Evolutionary conservation across 2,888 invertebrate species (phyloP), one percentile per base, ranked within the genome.

Genomic region (Meganola albula): DNA sequence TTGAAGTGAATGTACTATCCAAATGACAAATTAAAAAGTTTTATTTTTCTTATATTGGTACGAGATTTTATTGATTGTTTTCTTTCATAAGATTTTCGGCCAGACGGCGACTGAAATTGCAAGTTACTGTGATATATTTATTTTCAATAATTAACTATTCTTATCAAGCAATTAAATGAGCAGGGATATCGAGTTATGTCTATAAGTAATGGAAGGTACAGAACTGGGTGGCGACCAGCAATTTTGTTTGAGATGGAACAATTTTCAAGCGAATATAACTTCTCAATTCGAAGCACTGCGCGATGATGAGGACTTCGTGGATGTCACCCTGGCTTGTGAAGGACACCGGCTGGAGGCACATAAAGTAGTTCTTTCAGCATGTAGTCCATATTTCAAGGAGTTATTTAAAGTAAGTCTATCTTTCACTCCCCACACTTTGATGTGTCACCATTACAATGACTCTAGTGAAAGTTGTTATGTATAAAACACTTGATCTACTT

Each of bases 231-330:
- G 89, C 77, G 92, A 92, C 87, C 94, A 94, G 88, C 93, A 93
- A 88, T 94, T 93, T 87, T 94, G 94, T 89, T 90, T 94, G 84
- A 90, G 93, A 87, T 94, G 94, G 94, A 94, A 94, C 88, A 93
- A 94, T 88, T 93, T 92, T 88, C 93, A 93, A 88, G 92, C 93
- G 56, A 94, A 94, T 86, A 92, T 94, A 78, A 92, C 93, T 69
- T 92, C 93, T 76, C 93, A 94, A 80, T 93, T 94, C 87, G 93
- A 93, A 87, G 90, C 92, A 68, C 88, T 94, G 67, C 89, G 94
- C 74, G 92, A 92, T 87, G 92, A 92, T 86, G 93, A 94, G 88
- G 93, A 93, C 85, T 93, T 94, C 87, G 93, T 93, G 70, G 94
- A 94, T 88, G 94, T 94, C 72, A 94, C 94, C 61, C 89, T 94